Percentiles rank a stretch among this genome's conserved stretches.
These are phyloP conservation scores for Ectemnius continuus DNA, from an alignment of 2,888 invertebrate genomes.

Conservation along the genomic window DNA sequence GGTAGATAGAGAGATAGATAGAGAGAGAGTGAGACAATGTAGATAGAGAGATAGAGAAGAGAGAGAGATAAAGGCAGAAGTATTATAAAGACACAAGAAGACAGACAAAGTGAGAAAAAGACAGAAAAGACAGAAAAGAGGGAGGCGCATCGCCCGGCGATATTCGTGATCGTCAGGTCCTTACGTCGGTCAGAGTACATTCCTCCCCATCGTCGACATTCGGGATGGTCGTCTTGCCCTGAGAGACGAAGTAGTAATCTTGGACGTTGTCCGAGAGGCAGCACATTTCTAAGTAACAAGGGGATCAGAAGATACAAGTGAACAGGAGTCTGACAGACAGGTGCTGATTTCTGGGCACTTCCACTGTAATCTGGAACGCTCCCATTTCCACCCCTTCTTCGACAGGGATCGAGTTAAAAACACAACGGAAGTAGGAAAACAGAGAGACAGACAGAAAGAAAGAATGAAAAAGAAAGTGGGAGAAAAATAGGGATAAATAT, in stretches of 20 bases:
- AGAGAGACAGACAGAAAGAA: no score
- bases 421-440: no score
- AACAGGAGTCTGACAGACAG: conserved; percentile 5
- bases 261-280: conserved; percentile 87
- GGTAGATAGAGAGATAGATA: neutral
- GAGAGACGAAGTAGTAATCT: conserved; percentile 94
- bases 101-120: conserved; percentile 13
- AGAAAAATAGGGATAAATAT: neutral
- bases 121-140: conserved; percentile 26
- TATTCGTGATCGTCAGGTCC: conserved; percentile 75
- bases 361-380: no score
- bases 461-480: neutral
- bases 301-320: conserved; percentile 39
- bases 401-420: no score
- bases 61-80: conserved; percentile 2
- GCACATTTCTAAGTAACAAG: conserved; percentile 82
- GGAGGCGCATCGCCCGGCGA: conserved; percentile 58
- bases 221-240: conserved; percentile 95
- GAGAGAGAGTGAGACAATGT: neutral
- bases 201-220: conserved; percentile 95
- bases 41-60: neutral
- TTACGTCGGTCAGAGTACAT: conserved; percentile 89
- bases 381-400: no score
- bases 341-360: no score
- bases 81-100: conserved; percentile 18